Base-by-base conservation (phyloP, 2,888 invertebrate species). In the Camptogramma bilineatum region DNA sequence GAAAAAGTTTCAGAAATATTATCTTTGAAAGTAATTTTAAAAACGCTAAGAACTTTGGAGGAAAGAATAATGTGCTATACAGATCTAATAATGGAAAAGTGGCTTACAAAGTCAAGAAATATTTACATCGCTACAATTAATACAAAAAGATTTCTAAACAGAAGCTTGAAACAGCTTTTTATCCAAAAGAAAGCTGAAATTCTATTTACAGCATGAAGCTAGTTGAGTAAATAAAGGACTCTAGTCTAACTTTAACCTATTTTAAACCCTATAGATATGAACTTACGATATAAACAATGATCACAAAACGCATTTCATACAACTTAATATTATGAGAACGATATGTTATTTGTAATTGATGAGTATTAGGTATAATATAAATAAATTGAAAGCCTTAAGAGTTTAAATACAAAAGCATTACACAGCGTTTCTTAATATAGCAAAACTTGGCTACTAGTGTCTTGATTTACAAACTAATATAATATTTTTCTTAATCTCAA, bases 301-400 rank as follows among this genome's bases (percentile, higher is more conserved):
- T 88, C 87, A 88, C 87, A 86, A 84, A 83, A 85, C 81, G 79
- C 78, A 75, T 76, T 79, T 83, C 81, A 78, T 81, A 78, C 75
- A 88, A 88, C 82, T 85, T 86, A 28, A 28, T 28, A 28, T 28
- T 28, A 75, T 68, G 67, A 77, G 63, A 91, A 85, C 83, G 86
- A 90, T 91, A 90, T 90, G 87, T 86, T 75, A 77, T 80, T 80
- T 83, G 72, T 88, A 88, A 89, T 89, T 90, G 85, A 88, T 88
- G 88, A 89, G 86, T 90, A 87, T 85, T 79, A 69, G 28, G 56
- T 70, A 68, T 59, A 70, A 64, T 82, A 73, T 76, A 78, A 83
- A 83, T 72, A 78, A 83, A 78, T 84, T 19, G 68, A 70, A 75
- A 83, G 82, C 77, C 78, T 74, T 72, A 72, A 56, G 72, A 75